Evolutionary conservation across 92 coral and sea anemone species (phyloP), one percentile per base, ranked within the genome.

Genomic region (Scolanthus callimorphus): DNA sequence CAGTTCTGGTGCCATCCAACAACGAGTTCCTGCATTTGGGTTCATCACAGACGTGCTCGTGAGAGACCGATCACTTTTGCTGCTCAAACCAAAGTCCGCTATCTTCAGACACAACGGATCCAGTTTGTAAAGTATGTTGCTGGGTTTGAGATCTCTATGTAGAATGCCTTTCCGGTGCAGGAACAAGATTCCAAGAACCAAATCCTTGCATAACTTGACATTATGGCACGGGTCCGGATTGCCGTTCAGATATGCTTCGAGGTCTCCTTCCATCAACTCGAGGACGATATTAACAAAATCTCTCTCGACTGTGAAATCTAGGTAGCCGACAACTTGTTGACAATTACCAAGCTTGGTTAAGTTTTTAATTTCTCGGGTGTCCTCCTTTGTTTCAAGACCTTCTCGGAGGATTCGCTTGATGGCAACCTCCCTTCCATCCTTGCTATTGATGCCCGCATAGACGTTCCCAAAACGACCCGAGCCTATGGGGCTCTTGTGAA

Each of bases 61-160:
- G n/a, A n/a, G n/a, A n/a, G 24, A 27, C 1, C 41, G 20, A 12
- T 38, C 53, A 29, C 25, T 51, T 31, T 48, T 54, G 73, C 66
- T 51, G 21, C 65, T 59, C 2, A 65, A 25, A 24, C 73, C 73
- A 31, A 65, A 65, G 39, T 65, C 73, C 8, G n/a, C n/a, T n/a
- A n/a, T n/a, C n/a, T n/a, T n/a, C n/a, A n/a, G n/a, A n/a, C n/a
- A n/a, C n/a, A n/a, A 56, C 17, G 87, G 82, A 47, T 62, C 39
- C 6, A 30, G 17, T 67, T 44, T 46, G 87, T n/a, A n/a, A n/a
- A n/a, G n/a, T n/a, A n/a, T n/a, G n/a, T n/a, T n/a, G n/a, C n/a
- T n/a, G n/a, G n/a, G 87, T 52, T 80, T 73, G 11, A 80, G 56
- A 47, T 80, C 82, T 9, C 87, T 77, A 58, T 80, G 87, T 23